Evolutionary conservation across 1,140 invertebrate genomes (phyloP).

Genomic region (Hestina assimilis): DNA sequence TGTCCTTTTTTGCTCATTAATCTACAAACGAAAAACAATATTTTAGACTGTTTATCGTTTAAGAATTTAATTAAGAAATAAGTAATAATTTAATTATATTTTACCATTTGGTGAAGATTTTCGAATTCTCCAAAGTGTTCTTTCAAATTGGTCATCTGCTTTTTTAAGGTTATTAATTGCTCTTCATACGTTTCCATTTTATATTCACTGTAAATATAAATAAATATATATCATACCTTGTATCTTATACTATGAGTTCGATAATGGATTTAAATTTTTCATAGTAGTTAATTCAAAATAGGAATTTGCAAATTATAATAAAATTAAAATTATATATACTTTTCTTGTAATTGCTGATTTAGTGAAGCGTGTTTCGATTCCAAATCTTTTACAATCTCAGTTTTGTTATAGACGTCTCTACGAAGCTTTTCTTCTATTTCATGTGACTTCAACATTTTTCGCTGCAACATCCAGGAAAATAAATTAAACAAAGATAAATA

Average conservation of each 20-base stretch:
- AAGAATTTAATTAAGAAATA: background rate
- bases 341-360: slow-evolving; percentile 49
- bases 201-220: slow-evolving; percentile 39
- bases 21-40: slow-evolving; percentile 5
- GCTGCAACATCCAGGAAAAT: slow-evolving; percentile 32
- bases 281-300: too few relatives aligned
- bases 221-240: too few relatives aligned
- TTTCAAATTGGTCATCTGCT: slow-evolving; percentile 46
- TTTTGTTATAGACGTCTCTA: slow-evolving; percentile 41
- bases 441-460: slow-evolving; percentile 34
- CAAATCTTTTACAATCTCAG: slow-evolving; percentile 46
- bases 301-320: background rate
- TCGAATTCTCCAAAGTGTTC: slow-evolving; percentile 54
- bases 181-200: slow-evolving; percentile 58
- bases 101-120: slow-evolving; percentile 54
- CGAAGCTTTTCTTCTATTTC: slow-evolving; percentile 38
- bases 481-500: too few relatives aligned
- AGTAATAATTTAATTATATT: background rate
- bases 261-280: too few relatives aligned
- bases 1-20: slow-evolving; percentile 38
- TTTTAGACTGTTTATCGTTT: background rate
- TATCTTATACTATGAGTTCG: too few relatives aligned
- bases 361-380: slow-evolving; percentile 40
- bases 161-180: slow-evolving; percentile 47
- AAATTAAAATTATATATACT: slow-evolving; percentile 28